Base-by-base conservation (phyloP, 1,140 invertebrate genomes). In the Streblospio benedicti region DNA sequence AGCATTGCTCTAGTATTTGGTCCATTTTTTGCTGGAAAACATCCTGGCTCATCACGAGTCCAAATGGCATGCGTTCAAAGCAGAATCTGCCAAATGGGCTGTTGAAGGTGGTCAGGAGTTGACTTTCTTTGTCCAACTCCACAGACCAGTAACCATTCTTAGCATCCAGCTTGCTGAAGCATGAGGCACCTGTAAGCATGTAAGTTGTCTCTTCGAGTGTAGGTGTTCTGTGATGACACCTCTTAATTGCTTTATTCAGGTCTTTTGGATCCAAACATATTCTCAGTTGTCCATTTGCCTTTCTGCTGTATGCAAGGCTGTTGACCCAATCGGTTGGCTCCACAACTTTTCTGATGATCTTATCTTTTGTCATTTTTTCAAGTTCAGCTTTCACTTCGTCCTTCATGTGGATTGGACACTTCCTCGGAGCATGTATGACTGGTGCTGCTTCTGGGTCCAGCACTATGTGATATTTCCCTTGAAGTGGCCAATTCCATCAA, bases 11-110 rank as follows among this genome's bases (percentile, higher is more conserved):
- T 43, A 76, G 67, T 45, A 72, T 69, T 58, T 69, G 52, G 16
- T 43, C 35, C 49, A 70, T 68, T 28, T 55, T 32, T 53, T 64
- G 62, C 54, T 76, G 70, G 63, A 77, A 80, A 1, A 71, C 61
- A 58, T 75, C 73, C 12, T 49, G 44, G 35, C 28, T 50, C 12
- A 62, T 56, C 5, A 31, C 38, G 4, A 57, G 25, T 4, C 65
- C 63, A 53, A 67, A 69, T 30, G 65, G 67, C 31, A 65, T 43
- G 20, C 65, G 32, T 20, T 23, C 18, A 51, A 58, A 66, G 35
- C 65, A 38, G 31, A 52, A 66, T 3, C 62, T 30, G 2, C 65
- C 67, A 59, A 66, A 68, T 14, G 59, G 62, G n/a, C 62, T 64
- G 4, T 62, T 50, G 56, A 62, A 62, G 9, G 68, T 68, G 4